Evolutionary conservation across 1,140 invertebrate genomes (phyloP).

Genomic region (Drosophila pachea): DNA sequence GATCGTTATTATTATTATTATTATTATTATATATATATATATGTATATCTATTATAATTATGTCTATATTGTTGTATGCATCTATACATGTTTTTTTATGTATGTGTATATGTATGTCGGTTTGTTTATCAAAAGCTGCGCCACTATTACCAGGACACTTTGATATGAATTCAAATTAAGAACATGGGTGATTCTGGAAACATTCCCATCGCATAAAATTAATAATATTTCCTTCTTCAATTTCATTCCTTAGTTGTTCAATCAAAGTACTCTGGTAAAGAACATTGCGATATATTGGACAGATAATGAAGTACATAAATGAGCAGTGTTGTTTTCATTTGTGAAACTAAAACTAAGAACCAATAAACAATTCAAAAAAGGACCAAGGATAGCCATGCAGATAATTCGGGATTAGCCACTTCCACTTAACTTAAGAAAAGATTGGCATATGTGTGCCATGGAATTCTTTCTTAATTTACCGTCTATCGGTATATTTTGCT

Average conservation of each 20-base stretch:
- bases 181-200: too few species aligned
- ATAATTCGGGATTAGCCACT: too few species aligned
- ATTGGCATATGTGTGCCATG: too few species aligned
- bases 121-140: background rate
- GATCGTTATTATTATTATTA: constrained; percentile 37
- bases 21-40: constrained; percentile 65
- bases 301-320: background rate
- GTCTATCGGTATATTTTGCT: too few species aligned
- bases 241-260: background rate
- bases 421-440: too few species aligned
- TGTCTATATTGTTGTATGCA: constrained; percentile 66
- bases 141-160: constrained; percentile 8
- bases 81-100: constrained; percentile 74
- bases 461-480: too few species aligned
- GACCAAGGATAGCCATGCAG: too few species aligned
- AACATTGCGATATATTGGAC: background rate
- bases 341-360: too few species aligned
- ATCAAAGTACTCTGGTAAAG: constrained; percentile 13
- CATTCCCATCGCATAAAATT: background rate
- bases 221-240: too few species aligned
- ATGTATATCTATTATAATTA: constrained; percentile 80
- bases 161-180: background rate
- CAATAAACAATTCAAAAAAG: too few species aligned
- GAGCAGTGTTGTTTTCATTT: too few species aligned
- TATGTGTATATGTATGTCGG: background rate